A percentile compares a stretch with the other conserved stretches of the same genome.
phyloP scores from a whole-genome alignment of 1,140 invertebrate species.

The Belonocnema kinseyi region DNA sequence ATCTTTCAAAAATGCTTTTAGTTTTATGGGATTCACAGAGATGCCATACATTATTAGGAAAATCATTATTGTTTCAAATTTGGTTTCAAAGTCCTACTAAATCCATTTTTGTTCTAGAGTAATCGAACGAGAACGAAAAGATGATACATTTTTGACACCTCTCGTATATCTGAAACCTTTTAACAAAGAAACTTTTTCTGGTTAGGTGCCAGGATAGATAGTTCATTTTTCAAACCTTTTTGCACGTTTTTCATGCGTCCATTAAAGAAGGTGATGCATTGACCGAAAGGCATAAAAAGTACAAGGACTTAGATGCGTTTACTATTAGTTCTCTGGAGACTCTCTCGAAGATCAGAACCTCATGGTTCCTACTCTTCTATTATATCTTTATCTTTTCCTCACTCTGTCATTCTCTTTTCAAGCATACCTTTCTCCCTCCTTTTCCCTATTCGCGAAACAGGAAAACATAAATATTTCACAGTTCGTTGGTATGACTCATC shows the following conservation, averaged over 20 bases:
- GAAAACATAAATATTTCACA: constrained; percentile 66
- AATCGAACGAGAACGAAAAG: constrained; percentile 11
- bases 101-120: background rate
- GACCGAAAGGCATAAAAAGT: constrained; percentile 22
- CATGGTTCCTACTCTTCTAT: background rate
- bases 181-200: constrained; percentile 11
- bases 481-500: constrained; percentile 8
- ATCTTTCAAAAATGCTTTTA: no score
- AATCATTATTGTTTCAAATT: background rate
- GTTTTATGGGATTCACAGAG: no score
- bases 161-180: constrained; percentile 23
- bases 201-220: constrained; percentile 3
- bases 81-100: background rate
- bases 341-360: constrained; percentile 6
- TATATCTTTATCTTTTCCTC: constrained; percentile 2
- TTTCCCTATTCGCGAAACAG: constrained; percentile 46
- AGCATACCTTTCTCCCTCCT: constrained; percentile 18
- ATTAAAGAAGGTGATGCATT: constrained; percentile 3
- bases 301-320: constrained; percentile 2
- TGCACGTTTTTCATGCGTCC: background rate
- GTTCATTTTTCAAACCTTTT: constrained; percentile 21
- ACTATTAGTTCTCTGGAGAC: constrained; percentile 48
- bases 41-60: no score
- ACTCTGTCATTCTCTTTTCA: constrained; percentile 26
- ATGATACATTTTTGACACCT: constrained; percentile 3